Base-by-base conservation (phyloP, 2,113 vertebrate genomes). In the Eclectus roratus region DNA sequence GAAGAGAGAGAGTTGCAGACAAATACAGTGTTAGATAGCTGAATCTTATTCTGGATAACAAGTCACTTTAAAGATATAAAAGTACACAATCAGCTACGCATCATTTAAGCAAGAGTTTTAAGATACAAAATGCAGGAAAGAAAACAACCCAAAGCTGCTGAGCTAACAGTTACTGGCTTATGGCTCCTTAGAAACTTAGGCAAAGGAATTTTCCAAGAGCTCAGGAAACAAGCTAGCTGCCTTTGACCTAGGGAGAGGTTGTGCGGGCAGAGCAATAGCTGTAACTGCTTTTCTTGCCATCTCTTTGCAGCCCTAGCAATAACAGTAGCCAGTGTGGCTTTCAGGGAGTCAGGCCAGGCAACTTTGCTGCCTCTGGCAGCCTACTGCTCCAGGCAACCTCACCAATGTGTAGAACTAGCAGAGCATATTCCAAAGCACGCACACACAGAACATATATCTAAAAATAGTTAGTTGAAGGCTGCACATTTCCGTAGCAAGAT, bases 111-210 rank as follows among this genome's bases (percentile, higher is more conserved):
- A 80, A 31, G 35, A 85, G 49, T 19, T 73, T 25, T n/a, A 70
- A 46, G 25, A 39, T 18, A 80, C 15, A 47, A 60, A 17, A 25
- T 4, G 52, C 10, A 4, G 46, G 35, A 55, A 55, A 53, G 21
- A 29, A 39, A 74, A 44, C 21, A 0, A 0, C 7, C 10, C 29
- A 74, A 37, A 37, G 11, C 1, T 15, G 10, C 41, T 43, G 46
- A 76, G 66, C 19, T 28, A 61, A 56, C 7, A 33, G 17, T n/a
- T 80, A 76, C 43, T 68, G 53, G 23, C 44, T 73, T 80, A 46
- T 15, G 20, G 53, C 10, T 92, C 8, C 31, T 29, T 63, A 69
- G n/a, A 58, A 87, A 61, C 23, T 43, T 27, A 28, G 7, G 44
- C 23, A 73, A 76, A 72, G 19, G 10, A 65, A 47, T 73, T 88